Evolutionary conservation across 2,797 vertebrate genomes (phyloP).

Genomic region (Bufotes viridis): DNA sequence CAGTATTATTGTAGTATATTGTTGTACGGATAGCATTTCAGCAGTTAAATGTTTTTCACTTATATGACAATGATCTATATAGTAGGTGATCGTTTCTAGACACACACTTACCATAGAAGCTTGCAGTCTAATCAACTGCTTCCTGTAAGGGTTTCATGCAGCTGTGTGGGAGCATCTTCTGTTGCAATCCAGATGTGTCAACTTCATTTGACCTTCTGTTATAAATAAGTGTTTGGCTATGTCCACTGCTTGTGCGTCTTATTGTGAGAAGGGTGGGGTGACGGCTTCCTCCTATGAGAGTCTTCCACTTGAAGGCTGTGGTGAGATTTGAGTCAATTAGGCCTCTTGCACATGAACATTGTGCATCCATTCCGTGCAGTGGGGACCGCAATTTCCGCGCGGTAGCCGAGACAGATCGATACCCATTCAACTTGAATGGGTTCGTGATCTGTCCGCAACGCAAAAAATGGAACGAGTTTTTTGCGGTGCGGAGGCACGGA

Average conservation of each 20-base stretch:
- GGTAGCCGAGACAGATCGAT: too few relatives aligned
- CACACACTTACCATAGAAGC: not conserved
- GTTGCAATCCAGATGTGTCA: constrained; percentile 70
- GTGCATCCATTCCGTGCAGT: too few relatives aligned
- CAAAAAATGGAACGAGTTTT: too few relatives aligned
- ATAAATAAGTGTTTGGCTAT: not conserved
- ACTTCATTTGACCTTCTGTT: constrained; percentile 65
- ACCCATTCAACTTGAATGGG: too few relatives aligned
- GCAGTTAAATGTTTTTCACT: not conserved
- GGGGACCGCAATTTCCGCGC: too few relatives aligned
- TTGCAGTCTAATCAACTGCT: constrained; percentile 1
- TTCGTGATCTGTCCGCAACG: too few relatives aligned
- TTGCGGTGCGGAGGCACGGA: too few relatives aligned
- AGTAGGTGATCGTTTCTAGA: too few relatives aligned
- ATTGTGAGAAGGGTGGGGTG: not conserved
- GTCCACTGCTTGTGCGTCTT: not conserved
- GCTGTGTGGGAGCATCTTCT: constrained; percentile 52
- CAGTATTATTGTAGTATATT: not conserved
- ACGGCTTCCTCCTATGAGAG: not conserved
- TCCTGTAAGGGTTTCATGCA: not conserved
- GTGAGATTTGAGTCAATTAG: not conserved
- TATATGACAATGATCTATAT: too few relatives aligned
- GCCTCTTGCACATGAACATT: too few relatives aligned
- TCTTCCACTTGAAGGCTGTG: not conserved
- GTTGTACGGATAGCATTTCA: too few relatives aligned